Evolutionary conservation across 2,797 vertebrate species (phyloP).

Genomic region (Ceryle rudis): DNA sequence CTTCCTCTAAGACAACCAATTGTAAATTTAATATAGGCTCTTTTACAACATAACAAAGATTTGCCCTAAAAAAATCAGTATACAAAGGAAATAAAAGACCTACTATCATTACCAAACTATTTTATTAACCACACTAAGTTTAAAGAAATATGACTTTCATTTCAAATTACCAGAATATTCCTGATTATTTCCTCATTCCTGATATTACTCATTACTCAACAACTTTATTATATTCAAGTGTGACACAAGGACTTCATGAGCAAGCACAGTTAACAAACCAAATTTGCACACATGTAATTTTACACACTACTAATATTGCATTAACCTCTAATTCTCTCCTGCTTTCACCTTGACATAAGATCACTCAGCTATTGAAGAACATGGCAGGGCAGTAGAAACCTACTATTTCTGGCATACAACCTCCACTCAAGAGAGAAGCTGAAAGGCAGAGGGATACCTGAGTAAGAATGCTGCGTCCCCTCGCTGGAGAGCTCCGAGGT

Average conservation of each 20-base stretch:
- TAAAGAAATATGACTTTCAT: not conserved
- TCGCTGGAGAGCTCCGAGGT: slow-evolving; percentile 93
- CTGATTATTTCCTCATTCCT: not conserved
- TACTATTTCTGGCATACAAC: fast-evolving
- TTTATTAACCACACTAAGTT: not conserved
- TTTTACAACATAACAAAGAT: not conserved
- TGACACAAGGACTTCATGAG: not conserved
- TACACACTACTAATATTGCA: not conserved
- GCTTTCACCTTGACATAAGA: fast-evolving
- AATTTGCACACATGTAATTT: not conserved
- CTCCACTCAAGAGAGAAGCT: not conserved
- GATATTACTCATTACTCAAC: not conserved
- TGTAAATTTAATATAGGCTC: slow-evolving; percentile 19
- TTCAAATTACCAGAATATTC: not conserved
- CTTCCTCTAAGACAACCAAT: slow-evolving; percentile 88
- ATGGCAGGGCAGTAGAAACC: not conserved
- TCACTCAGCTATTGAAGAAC: not conserved
- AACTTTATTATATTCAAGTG: not conserved
- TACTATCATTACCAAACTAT: not conserved
- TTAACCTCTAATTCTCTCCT: not conserved
- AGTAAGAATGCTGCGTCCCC: slow-evolving; percentile 96
- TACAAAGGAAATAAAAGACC: not conserved
- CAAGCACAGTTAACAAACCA: not conserved
- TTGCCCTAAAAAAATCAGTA: not conserved
- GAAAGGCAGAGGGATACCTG: slow-evolving; percentile 78